Conservation (phyloP, 2,888 invertebrate genomes). For the Dynastes maya region DNA sequence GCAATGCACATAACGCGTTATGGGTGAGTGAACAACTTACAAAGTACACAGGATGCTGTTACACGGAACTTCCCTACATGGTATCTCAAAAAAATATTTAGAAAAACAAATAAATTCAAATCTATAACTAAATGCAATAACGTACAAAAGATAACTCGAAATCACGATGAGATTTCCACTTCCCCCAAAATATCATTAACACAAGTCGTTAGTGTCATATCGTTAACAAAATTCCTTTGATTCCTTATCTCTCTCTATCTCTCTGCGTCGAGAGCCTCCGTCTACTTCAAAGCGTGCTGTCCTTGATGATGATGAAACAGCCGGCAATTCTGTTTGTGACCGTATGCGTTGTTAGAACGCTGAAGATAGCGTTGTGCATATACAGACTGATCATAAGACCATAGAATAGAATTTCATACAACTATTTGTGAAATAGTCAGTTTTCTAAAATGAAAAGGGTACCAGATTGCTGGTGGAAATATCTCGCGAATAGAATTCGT, state of each 20-base stretch:
- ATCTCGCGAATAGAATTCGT: too few species aligned
- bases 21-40: too few species aligned
- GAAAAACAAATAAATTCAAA: too few species aligned
- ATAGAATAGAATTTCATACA: too few species aligned
- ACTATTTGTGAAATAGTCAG: too few species aligned
- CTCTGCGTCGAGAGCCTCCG: constrained; percentile 8
- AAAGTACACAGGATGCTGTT: too few species aligned
- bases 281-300: constrained; percentile 15
- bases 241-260: constrained; percentile 30
- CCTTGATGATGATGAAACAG: constrained; percentile 35
- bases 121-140: background rate
- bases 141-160: background rate
- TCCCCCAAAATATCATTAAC: constrained; percentile 42
- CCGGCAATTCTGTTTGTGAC: constrained; percentile 8
- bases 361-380: background rate
- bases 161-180: constrained; percentile 9
- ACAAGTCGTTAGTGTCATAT: constrained; percentile 43
- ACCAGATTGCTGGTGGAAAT: too few species aligned
- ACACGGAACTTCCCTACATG: too few species aligned
- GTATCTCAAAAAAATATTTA: too few species aligned
- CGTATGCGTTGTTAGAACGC: constrained; percentile 22
- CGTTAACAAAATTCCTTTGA: constrained; percentile 43
- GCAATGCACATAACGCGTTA: too few species aligned
- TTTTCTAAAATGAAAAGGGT: too few species aligned
- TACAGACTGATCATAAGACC: too few species aligned